A percentile compares a stretch with the other conserved stretches of the same genome.
phyloP scores from a whole-genome alignment of 2,113 vertebrate species.

The Otolemur garnettii region DNA sequence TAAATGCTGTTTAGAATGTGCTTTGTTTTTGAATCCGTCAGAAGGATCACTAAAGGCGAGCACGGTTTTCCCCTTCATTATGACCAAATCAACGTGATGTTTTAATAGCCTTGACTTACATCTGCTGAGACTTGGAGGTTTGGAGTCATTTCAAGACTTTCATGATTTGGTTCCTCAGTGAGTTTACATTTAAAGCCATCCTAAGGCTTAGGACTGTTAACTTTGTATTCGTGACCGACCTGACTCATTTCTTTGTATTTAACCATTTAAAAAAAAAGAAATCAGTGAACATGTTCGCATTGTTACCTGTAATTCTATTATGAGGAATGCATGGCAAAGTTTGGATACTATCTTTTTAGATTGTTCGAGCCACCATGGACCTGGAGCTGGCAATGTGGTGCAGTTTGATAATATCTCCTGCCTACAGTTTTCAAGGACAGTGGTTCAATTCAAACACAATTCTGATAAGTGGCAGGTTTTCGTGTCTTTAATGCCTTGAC shows the following conservation, averaged over 20 bases:
- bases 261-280: slow-evolving; percentile 13
- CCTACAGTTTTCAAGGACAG: slow-evolving; percentile 89
- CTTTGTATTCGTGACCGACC: slow-evolving; percentile 62
- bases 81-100: slow-evolving; percentile 65
- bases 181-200: slow-evolving; percentile 70
- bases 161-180: slow-evolving; percentile 69
- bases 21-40: background rate
- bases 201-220: slow-evolving; percentile 73
- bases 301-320: slow-evolving; percentile 53
- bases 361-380: slow-evolving; percentile 77
- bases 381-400: slow-evolving; percentile 77
- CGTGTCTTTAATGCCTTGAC: slow-evolving; percentile 89
- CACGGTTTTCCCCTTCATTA: background rate
- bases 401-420: slow-evolving; percentile 87
- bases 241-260: slow-evolving; percentile 71
- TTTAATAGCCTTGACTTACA: slow-evolving; percentile 76
- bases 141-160: slow-evolving; percentile 74
- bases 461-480: slow-evolving; percentile 90
- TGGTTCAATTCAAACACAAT: slow-evolving; percentile 89
- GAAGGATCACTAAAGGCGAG: background rate
- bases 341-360: slow-evolving; percentile 69
- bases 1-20: background rate
- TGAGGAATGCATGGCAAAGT: background rate
- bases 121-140: slow-evolving; percentile 75
- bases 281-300: slow-evolving; percentile 53